Evolutionary conservation across 1,140 invertebrate species (phyloP).

Genomic region (Mya arenaria): DNA sequence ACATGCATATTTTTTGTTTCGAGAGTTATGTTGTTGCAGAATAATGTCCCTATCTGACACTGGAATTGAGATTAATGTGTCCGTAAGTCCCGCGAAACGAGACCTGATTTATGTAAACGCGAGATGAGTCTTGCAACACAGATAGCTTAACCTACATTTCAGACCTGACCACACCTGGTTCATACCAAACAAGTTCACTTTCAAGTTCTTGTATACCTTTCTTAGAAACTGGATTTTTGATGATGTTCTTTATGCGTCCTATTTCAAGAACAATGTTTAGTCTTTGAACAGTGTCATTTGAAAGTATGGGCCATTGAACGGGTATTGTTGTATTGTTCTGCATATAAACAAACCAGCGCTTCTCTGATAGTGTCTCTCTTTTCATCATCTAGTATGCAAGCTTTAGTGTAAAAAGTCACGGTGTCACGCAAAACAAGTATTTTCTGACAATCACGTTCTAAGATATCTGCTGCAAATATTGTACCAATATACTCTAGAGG

Average conservation of each 20-base stretch:
- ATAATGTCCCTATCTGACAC: conserved; percentile 31
- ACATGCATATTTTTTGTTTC: conserved; percentile 41
- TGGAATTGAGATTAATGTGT: conserved; percentile 29
- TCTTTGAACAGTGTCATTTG: conserved; percentile 1
- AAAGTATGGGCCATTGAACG: conserved; percentile 30
- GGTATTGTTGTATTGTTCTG: conserved; percentile 23
- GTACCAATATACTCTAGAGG: conserved; percentile 22
- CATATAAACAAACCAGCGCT: neutral
- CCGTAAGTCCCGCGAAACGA: conserved; percentile 12
- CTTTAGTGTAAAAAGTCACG: conserved; percentile 45
- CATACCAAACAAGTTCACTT: conserved; percentile 24
- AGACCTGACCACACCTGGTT: conserved; percentile 16
- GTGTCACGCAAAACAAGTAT: conserved; percentile 57
- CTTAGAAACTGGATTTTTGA: conserved; percentile 57
- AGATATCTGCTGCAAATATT: conserved; percentile 49
- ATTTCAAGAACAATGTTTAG: conserved; percentile 39
- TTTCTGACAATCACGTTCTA: conserved; percentile 39
- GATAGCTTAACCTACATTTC: neutral
- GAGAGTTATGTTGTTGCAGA: conserved; percentile 5
- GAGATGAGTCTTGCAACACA: conserved; percentile 23
- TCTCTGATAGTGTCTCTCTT: conserved; percentile 8
- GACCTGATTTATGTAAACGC: neutral
- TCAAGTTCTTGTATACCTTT: conserved; percentile 45
- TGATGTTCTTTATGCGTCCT: conserved; percentile 45
- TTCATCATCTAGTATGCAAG: conserved; percentile 32